phyloP scores from a whole-genome alignment of 2,113 vertebrate species.

The Serinus canaria region DNA sequence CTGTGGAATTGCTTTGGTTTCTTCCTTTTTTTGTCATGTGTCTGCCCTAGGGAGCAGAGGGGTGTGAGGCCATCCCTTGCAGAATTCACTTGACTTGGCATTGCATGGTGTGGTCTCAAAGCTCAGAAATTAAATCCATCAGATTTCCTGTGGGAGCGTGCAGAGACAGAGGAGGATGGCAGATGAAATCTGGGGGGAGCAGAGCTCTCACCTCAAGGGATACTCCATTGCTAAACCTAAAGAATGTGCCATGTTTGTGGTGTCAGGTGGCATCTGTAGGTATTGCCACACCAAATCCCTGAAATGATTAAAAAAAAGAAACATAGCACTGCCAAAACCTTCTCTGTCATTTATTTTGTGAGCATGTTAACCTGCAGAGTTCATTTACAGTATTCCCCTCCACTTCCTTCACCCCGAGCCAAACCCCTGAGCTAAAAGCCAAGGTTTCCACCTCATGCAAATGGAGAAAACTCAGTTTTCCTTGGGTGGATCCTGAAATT shows the following conservation, averaged over 20 bases:
- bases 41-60: neutral
- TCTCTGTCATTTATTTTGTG: neutral
- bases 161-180: neutral
- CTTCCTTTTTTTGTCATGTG: neutral
- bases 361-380: neutral
- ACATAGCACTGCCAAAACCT: neutral
- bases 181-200: neutral
- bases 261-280: neutral
- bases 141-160: neutral
- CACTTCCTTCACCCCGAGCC: neutral
- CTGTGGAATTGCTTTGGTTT: neutral
- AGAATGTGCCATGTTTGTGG: rapidly evolving
- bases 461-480: neutral
- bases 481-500: neutral
- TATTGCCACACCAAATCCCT: neutral
- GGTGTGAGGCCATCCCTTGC: neutral
- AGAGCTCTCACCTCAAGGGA: neutral
- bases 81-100: neutral
- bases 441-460: neutral
- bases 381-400: neutral
- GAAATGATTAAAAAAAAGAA: neutral
- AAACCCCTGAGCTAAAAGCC: neutral
- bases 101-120: neutral
- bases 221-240: neutral
- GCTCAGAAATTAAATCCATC: neutral